Evolutionary conservation across 1,140 invertebrate genomes (phyloP), one percentile per base, ranked within the genome.

Genomic region (Leptoteleia sp.): DNA sequence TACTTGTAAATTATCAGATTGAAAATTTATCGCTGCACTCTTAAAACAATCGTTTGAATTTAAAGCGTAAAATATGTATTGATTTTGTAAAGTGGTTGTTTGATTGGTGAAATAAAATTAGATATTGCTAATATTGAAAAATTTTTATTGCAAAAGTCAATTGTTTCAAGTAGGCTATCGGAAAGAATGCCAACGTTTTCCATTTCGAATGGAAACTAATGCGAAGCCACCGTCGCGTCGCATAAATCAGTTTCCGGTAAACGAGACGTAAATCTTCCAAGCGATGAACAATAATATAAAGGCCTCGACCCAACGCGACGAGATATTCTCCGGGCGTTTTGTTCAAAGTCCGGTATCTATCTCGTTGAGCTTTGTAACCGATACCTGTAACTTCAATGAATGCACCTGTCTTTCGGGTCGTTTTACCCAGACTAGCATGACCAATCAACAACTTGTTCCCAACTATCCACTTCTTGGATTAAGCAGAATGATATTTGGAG

Each of bases 201-300:
- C 33, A 40, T 29, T 22, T 31, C 12, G 35, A 42, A 29, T 62
- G 47, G 37, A 45, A 38, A 61, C 54, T 59, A 52, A 71, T 57
- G 52, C 42, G 11, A 48, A 35, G 13, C 52, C 42, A 48, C 45
- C 48, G 35, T 54, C 13, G 48, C 27, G 52, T 47, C 57, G 57
- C 48, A 77, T 77, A 77, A 70, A 77, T 77, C 73, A 76, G 50
- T 76, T 77, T 65, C 42, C 50, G 27, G 35, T 50, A 77, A 70
- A 52, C 33, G 57, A 13, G 25, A 68, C 40, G 47, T 64, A 77
- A 70, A 77, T 64, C 64, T 70, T 65, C 43, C 13, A 8, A 43
- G 4, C 15, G 38, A 15, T 25, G 52, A 42, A 52, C 61, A 68
- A 76, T 76, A 76, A 76, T 68, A n/a, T n/a, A 61, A 72, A 72